Evolutionary conservation across 2,113 vertebrate genomes (phyloP).

Genomic region (Nestor notabilis): DNA sequence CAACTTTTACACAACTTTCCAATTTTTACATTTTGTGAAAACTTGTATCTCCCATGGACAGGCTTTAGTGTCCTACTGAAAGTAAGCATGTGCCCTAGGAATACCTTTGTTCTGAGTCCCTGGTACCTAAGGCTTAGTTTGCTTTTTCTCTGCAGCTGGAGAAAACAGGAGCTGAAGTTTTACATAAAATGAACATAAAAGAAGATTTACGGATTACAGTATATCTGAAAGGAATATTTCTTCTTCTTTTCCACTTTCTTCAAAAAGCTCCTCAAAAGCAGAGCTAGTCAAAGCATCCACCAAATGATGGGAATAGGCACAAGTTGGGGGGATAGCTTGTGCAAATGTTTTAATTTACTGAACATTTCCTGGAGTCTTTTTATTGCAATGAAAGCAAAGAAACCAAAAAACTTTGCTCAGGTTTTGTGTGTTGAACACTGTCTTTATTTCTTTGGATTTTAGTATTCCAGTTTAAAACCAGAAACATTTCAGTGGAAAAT

Average conservation of each 20-base stretch:
- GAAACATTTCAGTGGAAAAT: not conserved
- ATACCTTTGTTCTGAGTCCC: not conserved
- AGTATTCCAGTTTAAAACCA: not conserved
- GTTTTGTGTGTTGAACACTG: not conserved
- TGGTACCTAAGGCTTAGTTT: not conserved
- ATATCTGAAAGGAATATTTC: not conserved
- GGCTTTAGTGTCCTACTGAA: not conserved
- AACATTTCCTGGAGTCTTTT: not conserved
- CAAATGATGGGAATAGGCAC: not conserved
- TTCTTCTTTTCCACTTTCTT: not conserved
- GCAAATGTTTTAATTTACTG: not conserved
- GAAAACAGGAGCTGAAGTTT: not conserved
- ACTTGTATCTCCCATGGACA: not conserved
- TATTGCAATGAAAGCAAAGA: not conserved
- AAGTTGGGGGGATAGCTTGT: not conserved
- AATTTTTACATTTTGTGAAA: not conserved
- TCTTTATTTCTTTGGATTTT: not conserved
- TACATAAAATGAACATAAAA: not conserved
- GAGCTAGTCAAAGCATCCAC: not conserved
- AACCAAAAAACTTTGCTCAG: not conserved
- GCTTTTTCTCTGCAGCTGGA: not conserved
- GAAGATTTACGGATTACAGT: not conserved
- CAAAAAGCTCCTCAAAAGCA: not conserved
- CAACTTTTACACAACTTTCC: not conserved
- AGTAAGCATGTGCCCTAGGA: not conserved